phyloP scores from a whole-genome alignment of 2,888 invertebrate species.

The Hypomecis punctinalis region DNA sequence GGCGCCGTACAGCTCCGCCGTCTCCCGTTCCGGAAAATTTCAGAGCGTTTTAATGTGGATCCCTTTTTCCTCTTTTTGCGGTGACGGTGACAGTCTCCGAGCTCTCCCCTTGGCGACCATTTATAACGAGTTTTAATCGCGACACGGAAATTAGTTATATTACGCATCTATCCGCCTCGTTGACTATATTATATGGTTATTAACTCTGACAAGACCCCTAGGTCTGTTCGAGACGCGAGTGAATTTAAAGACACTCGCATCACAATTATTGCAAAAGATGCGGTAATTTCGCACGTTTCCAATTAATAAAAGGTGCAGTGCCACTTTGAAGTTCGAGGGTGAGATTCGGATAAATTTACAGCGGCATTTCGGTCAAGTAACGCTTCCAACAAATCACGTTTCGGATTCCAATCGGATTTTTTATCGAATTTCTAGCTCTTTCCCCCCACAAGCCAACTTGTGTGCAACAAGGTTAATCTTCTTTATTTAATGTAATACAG shows the following conservation, averaged over 20 bases:
- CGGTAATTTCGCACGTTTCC: conserved; percentile 34
- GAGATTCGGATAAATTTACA: conserved; percentile 39
- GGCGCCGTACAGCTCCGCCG: conserved; percentile 28
- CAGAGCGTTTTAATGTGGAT: conserved; percentile 62
- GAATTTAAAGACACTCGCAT: conserved; percentile 46
- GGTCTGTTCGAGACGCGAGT: conserved; percentile 45
- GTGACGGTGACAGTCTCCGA: conserved; percentile 65
- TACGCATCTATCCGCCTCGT: conserved; percentile 59
- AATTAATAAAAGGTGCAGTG: conserved; percentile 45
- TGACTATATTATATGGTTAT: conserved; percentile 63
- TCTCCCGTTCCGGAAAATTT: conserved; percentile 55
- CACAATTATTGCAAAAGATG: conserved; percentile 46
- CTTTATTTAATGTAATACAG: conserved; percentile 28
- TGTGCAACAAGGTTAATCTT: conserved; percentile 42
- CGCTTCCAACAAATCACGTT: conserved; percentile 57
- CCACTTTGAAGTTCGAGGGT: conserved; percentile 30
- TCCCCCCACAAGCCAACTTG: conserved; percentile 42
- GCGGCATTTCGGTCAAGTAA: conserved; percentile 33
- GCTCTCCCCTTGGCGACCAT: conserved; percentile 61
- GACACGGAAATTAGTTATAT: conserved; percentile 72
- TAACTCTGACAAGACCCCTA: conserved; percentile 57
- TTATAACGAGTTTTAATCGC: conserved; percentile 75
- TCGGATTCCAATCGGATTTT: conserved; percentile 64
- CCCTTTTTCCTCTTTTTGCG: conserved; percentile 66
- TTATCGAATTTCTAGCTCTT: conserved; percentile 60